phyloP scores from a whole-genome alignment of 2,888 invertebrate genomes.

The Alviniconcha strummeri region DNA sequence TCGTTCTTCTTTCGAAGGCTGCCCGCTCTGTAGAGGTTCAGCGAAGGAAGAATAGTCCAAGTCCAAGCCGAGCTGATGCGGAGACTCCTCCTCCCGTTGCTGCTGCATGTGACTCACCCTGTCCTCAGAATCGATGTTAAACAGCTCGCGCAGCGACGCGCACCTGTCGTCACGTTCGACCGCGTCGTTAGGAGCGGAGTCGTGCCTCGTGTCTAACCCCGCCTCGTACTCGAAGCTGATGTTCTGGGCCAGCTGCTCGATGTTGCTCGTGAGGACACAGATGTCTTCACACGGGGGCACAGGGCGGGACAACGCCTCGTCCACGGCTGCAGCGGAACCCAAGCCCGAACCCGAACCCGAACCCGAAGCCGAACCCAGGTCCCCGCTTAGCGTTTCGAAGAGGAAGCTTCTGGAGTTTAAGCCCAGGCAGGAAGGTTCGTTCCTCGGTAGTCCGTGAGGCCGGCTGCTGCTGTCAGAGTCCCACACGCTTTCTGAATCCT shows the following conservation, averaged over 20 bases:
- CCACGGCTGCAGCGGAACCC: too few relatives aligned
- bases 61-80: too few relatives aligned
- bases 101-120: background rate
- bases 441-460: too few relatives aligned
- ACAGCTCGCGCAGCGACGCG: slow-evolving; percentile 6
- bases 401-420: too few relatives aligned
- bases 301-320: background rate
- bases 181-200: background rate
- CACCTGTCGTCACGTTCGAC: background rate
- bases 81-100: too few relatives aligned
- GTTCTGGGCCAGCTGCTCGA: slow-evolving; percentile 47
- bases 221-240: slow-evolving; percentile 51
- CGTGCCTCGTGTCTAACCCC: slow-evolving; percentile 25
- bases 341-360: too few relatives aligned
- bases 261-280: slow-evolving; percentile 37
- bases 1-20: too few relatives aligned
- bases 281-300: slow-evolving; percentile 20
- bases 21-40: background rate
- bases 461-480: background rate
- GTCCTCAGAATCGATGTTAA: slow-evolving; percentile 43
- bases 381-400: too few relatives aligned
- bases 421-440: too few relatives aligned
- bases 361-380: too few relatives aligned
- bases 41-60: slow-evolving; percentile 10
- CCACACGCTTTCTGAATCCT: background rate